Conservation (phyloP, 2,797 vertebrate genomes). For the Taeniopygia guttata region DNA sequence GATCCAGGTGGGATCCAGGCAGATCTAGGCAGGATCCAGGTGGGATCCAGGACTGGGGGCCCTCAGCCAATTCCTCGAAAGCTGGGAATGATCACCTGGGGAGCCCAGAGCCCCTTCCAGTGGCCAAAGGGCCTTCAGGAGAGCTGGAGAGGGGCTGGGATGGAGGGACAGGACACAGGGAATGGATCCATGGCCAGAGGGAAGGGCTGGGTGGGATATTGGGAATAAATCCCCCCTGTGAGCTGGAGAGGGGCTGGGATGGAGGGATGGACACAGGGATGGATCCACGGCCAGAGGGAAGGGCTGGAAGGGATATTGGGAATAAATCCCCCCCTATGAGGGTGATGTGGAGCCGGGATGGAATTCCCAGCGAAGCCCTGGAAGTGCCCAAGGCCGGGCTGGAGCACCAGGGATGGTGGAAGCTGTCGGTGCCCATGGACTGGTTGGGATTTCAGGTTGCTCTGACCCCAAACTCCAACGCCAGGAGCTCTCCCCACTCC, state of each 20-base stretch:
- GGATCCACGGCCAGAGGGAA: too few species aligned
- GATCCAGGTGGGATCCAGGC: too few species aligned
- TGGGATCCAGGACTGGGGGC: too few species aligned
- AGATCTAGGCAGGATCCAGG: too few species aligned
- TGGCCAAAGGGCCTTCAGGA: background rate
- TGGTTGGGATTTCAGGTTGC: background rate
- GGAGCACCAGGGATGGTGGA: background rate
- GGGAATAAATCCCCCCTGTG: background rate
- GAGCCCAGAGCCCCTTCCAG: too few species aligned
- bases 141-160: background rate
- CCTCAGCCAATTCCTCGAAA: background rate
- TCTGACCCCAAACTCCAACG: background rate
- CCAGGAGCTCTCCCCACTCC: accelerated
- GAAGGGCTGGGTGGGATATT: accelerated
- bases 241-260: background rate
- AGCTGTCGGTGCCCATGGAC: background rate
- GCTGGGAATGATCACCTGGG: background rate
- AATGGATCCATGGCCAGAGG: background rate
- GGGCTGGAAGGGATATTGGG: accelerated
- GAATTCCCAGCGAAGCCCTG: background rate
- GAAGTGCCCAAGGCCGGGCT: accelerated
- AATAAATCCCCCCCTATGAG: background rate
- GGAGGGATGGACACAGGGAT: too few species aligned
- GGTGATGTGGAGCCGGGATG: background rate
- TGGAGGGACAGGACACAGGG: too few species aligned